A percentile compares a stretch with the other conserved stretches of the same genome.
These are phyloP conservation scores for Ridgeia piscesae DNA, from an alignment of 1,140 invertebrate species.

Conservation along the genomic window DNA sequence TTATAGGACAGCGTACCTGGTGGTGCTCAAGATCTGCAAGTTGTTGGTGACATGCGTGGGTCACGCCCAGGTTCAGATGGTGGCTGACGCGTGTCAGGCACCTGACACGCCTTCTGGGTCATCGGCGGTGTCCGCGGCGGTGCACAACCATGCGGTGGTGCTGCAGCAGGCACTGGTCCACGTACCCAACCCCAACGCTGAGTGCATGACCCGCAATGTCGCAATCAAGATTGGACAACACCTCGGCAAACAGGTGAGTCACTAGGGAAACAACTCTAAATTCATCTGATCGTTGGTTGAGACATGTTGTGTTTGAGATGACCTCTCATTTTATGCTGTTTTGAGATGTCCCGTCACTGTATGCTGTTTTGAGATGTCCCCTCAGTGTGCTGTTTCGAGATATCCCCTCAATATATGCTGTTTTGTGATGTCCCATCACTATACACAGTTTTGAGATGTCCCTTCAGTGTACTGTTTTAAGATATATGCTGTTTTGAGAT, in stretches of 20 bases:
- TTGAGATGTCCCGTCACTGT: too few relatives aligned
- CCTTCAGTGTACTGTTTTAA: too few relatives aligned
- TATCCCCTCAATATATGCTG: too few relatives aligned
- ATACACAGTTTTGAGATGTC: too few relatives aligned
- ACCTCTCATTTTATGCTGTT: too few relatives aligned
- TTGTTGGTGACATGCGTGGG: conserved; percentile 79
- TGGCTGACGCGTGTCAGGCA: conserved; percentile 49
- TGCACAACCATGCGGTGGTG: conserved; percentile 63
- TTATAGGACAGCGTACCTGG: conserved; percentile 76
- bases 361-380: too few relatives aligned
- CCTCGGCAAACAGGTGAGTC: conserved; percentile 65
- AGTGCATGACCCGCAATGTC: conserved; percentile 72
- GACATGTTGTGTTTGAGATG: neutral
- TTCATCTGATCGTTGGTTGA: neutral
- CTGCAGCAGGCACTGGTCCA: conserved; percentile 74
- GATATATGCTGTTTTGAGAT: too few relatives aligned
- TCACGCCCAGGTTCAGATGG: conserved; percentile 60
- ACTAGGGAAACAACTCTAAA: neutral
- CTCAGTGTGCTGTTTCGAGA: too few relatives aligned
- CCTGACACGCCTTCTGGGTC: conserved; percentile 31
- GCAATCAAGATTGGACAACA: conserved; percentile 75
- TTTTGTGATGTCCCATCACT: too few relatives aligned
- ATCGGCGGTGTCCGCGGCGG: conserved; percentile 57
- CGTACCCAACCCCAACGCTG: conserved; percentile 71
- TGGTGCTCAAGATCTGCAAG: conserved; percentile 85